Evolutionary conservation across 2,888 invertebrate species (phyloP).

Genomic region (Nezara viridula): DNA sequence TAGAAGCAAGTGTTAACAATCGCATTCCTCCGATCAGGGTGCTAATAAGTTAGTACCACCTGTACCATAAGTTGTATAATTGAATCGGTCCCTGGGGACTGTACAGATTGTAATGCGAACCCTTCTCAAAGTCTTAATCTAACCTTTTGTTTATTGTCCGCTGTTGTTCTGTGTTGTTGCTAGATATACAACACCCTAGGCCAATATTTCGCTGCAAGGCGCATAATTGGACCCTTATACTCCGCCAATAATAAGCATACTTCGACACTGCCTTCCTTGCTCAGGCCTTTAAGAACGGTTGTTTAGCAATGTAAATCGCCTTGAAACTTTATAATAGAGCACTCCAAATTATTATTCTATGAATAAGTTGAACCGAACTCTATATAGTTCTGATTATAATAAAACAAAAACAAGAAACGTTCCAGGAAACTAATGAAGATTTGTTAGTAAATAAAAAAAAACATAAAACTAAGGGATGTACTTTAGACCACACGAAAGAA

Average conservation of each 20-base stretch:
- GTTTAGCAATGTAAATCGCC: conserved; percentile 12
- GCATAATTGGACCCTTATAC: conserved; percentile 36
- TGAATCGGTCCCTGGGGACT: not conserved
- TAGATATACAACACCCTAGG: not conserved
- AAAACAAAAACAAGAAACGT: too few species aligned
- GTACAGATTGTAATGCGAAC: conserved; percentile 15
- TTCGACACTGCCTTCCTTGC: not conserved
- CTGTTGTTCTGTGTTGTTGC: conserved; percentile 5
- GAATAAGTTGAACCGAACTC: not conserved
- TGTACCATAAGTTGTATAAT: conserved; percentile 37
- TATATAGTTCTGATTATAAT: too few species aligned
- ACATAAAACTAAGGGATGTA: too few species aligned
- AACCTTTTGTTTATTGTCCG: conserved; percentile 24
- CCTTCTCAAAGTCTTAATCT: conserved; percentile 42
- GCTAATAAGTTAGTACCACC: conserved; percentile 40
- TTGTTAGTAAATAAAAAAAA: too few species aligned
- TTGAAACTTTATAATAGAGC: not conserved
- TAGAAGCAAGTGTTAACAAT: conserved; percentile 39
- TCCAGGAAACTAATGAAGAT: too few species aligned
- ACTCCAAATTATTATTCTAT: not conserved
- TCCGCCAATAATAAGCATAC: conserved; percentile 21
- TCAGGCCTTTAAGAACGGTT: not conserved
- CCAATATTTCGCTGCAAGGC: conserved; percentile 1
- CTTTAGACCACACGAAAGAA: too few species aligned
- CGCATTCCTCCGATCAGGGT: not conserved